phyloP scores from a whole-genome alignment of 2,888 invertebrate genomes.

The Synergus laeviventris region DNA sequence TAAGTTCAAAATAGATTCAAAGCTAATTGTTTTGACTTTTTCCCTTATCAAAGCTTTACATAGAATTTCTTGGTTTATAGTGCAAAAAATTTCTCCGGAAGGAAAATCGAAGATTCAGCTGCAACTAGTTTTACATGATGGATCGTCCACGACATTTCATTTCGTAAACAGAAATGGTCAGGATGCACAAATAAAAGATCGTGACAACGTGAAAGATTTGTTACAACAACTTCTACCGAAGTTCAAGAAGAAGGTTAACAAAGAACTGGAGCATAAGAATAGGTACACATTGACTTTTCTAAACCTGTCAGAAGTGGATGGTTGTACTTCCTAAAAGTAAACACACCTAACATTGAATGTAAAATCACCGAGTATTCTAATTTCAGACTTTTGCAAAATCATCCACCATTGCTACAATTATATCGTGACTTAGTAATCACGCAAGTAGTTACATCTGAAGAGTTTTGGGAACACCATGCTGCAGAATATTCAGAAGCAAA shows the following conservation, averaged over 20 bases:
- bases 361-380: background rate
- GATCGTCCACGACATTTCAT: conserved; percentile 96
- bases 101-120: conserved; percentile 98
- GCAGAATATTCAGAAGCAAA: conserved; percentile 85
- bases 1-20: background rate
- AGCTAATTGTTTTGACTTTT: background rate
- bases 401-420: conserved; percentile 93
- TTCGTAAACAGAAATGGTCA: conserved; percentile 93
- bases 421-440: conserved; percentile 98
- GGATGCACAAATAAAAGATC: conserved; percentile 89
- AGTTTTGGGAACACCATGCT: conserved; percentile 97
- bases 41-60: background rate
- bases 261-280: conserved; percentile 93
- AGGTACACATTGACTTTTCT: conserved; percentile 74
- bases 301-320: background rate
- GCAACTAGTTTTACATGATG: conserved; percentile 96
- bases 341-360: too few species aligned
- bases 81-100: conserved; percentile 97
- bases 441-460: conserved; percentile 96
- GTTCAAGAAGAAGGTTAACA: conserved; percentile 94
- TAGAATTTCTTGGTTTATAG: conserved; percentile 77
- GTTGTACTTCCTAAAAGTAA: background rate
- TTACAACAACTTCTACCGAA: conserved; percentile 94
- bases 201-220: conserved; percentile 95
- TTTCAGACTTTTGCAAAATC: conserved; percentile 86